phyloP scores from a whole-genome alignment of 2,888 invertebrate genomes.

The Microchrysa polita region DNA sequence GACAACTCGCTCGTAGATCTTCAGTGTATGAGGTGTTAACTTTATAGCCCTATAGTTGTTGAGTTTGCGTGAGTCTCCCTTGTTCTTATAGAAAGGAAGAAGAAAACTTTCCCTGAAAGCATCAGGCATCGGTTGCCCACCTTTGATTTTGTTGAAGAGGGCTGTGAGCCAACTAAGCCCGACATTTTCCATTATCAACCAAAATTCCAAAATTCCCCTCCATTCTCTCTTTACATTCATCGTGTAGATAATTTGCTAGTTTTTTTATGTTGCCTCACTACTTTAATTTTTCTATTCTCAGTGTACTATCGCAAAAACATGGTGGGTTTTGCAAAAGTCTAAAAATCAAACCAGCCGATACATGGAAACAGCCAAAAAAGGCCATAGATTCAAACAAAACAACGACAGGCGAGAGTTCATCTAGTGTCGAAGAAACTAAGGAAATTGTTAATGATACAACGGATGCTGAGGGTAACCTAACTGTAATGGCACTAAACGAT shows the following conservation, averaged over 20 bases:
- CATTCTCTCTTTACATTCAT: neutral
- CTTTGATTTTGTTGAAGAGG: no score
- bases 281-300: slow-evolving; percentile 30
- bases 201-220: neutral
- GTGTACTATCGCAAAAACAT: slow-evolving; percentile 30
- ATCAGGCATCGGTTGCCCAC: no score
- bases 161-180: no score
- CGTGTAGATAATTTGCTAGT: neutral
- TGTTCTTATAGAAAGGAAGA: no score
- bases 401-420: neutral
- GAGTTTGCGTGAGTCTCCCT: no score
- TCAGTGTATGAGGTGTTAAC: no score
- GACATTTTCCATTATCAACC: no score
- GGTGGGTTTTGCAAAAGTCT: neutral
- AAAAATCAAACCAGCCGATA: slow-evolving; percentile 45
- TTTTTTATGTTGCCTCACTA: neutral
- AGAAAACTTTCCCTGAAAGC: no score
- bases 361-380: slow-evolving; percentile 47
- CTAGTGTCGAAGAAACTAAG: neutral
- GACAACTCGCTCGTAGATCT: no score
- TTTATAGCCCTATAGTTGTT: no score
- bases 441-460: neutral
- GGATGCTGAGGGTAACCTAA: neutral
- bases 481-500: slow-evolving; percentile 47
- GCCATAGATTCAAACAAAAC: neutral